A percentile compares a stretch with the other conserved stretches of the same genome.
These are phyloP conservation scores for Phycodurus eques DNA, from an alignment of 2,113 vertebrate genomes.

Conservation along the genomic window DNA sequence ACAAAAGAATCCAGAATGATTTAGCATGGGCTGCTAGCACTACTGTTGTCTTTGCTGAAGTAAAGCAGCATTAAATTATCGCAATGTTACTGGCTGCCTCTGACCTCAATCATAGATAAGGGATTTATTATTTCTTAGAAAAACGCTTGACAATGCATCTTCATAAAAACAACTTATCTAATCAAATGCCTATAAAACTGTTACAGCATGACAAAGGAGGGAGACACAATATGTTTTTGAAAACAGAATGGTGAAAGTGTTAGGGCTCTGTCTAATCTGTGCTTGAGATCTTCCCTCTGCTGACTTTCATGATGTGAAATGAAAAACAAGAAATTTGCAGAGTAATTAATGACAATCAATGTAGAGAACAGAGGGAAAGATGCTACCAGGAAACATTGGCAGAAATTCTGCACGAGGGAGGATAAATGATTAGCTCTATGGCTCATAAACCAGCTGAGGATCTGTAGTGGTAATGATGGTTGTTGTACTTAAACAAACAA, in stretches of 20 bases:
- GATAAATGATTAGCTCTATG: not conserved
- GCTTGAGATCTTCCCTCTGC: not conserved
- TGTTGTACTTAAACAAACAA: not conserved
- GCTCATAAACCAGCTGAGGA: not conserved
- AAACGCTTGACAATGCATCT: slow-evolving; percentile 9
- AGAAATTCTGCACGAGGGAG: slow-evolving; percentile 4
- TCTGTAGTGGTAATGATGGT: not conserved
- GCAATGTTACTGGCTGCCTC: not conserved
- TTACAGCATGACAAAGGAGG: not conserved
- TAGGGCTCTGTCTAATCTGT: not conserved
- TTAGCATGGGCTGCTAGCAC: not conserved
- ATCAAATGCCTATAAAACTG: slow-evolving; percentile 5
- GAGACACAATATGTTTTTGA: not conserved
- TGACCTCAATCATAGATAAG: not conserved
- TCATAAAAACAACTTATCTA: not conserved
- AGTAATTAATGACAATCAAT: slow-evolving; percentile 3
- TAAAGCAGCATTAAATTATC: not conserved
- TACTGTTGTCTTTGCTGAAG: not conserved
- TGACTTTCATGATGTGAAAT: not conserved
- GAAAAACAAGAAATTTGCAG: not conserved
- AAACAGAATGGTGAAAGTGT: slow-evolving; percentile 46
- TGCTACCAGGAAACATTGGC: not conserved
- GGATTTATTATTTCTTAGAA: not conserved
- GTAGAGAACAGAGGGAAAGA: not conserved
- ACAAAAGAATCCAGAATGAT: not conserved